These are phyloP conservation scores for Latrodectus hesperus DNA, from an alignment of 2,888 invertebrate genomes.

Conservation along the genomic window DNA sequence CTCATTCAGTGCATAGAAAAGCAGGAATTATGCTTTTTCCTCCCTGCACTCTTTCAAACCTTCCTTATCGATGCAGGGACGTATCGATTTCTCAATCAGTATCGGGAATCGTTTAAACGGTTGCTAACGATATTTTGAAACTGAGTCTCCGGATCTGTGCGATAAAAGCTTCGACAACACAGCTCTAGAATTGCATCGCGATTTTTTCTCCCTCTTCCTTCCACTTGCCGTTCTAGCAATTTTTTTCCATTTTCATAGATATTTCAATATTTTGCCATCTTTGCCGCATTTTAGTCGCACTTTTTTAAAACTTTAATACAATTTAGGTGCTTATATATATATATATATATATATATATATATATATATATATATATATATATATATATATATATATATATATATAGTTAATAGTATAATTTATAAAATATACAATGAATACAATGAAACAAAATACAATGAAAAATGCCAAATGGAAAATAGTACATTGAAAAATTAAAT, in stretches of 20 bases:
- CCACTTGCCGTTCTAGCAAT: not conserved
- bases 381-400: no score
- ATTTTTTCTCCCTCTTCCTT: not conserved
- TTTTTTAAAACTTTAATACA: no score
- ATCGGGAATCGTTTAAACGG: conserved; percentile 69
- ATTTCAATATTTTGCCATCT: no score
- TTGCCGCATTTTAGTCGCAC: no score
- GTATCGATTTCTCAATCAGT: conserved; percentile 70
- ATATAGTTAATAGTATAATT: no score
- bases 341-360: no score
- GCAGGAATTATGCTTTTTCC: conserved; percentile 31
- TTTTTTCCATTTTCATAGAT: not conserved
- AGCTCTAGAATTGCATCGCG: conserved; percentile 44
- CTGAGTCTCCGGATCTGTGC: conserved; percentile 60
- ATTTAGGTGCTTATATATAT: no score
- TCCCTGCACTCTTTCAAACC: conserved; percentile 55
- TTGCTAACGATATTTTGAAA: conserved; percentile 70
- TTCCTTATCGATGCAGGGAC: conserved; percentile 65
- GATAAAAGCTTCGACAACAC: conserved; percentile 67
- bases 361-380: no score
- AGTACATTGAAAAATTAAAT: no score
- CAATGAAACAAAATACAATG: no score
- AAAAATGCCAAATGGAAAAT: no score
- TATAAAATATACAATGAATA: no score
- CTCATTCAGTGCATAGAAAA: conserved; percentile 12